These are phyloP conservation scores for Poeciliopsis occidentalis DNA, from an alignment of 2,113 vertebrate species.

Conservation along the genomic window DNA sequence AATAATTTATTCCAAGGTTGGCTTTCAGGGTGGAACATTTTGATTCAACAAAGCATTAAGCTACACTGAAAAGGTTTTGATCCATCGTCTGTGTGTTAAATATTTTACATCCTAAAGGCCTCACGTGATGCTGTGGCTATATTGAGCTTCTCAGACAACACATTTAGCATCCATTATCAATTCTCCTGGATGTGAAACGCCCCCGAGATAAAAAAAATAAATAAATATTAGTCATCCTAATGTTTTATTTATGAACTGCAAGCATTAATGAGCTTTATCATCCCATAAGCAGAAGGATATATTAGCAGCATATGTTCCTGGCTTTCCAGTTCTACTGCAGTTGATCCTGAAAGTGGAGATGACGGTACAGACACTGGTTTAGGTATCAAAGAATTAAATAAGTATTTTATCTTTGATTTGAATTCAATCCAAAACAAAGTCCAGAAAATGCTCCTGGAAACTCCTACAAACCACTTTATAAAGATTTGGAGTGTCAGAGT, in stretches of 20 bases:
- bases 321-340: not conserved
- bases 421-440: not conserved
- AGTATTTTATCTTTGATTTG: not conserved
- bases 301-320: not conserved
- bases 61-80: slow-evolving; percentile 27
- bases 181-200: not conserved
- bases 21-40: slow-evolving; percentile 41
- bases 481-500: not conserved
- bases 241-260: not conserved
- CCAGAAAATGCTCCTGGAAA: not conserved
- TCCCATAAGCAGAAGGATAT: not conserved
- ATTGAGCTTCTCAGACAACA: not conserved
- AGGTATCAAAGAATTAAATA: not conserved
- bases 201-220: not conserved
- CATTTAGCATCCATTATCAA: not conserved
- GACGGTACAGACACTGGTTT: not conserved
- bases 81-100: slow-evolving; percentile 18
- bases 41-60: slow-evolving; percentile 27
- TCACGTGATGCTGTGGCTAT: not conserved
- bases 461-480: not conserved
- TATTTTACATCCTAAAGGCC: slow-evolving; percentile 19
- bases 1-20: slow-evolving; percentile 1
- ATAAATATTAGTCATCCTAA: not conserved
- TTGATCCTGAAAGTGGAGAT: not conserved
- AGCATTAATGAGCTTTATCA: not conserved